Base-by-base conservation (phyloP, 2,113 vertebrate species). In the Psittacus erithacus region DNA sequence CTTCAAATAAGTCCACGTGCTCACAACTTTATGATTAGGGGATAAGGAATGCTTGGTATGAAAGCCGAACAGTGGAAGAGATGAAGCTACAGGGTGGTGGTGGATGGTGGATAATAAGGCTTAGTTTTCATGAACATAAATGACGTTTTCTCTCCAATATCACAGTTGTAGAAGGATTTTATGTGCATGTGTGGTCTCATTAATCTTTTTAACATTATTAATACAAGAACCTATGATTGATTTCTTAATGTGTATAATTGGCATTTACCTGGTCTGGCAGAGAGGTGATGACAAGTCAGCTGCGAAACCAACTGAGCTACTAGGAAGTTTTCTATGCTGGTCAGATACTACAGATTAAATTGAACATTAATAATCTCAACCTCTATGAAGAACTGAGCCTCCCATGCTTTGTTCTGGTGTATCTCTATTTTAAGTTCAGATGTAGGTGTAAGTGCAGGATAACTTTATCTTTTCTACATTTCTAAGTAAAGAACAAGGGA, bases 111-210 rank as follows among this genome's bases (percentile, higher is more conserved):
- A 71, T 55, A n/a, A 53, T 41, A 97, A 88, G 3, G 15, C 17
- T 93, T 86, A 47, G 49, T 75, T 90, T 95, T 90, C 69, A 77
- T 29, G 8, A 88, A 49, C 31, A 39, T 33, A 57, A 71, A 33
- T 49, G 2, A 10, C 18, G 12, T 7, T 47, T 85, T 70, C 29
- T 25, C 5, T 86, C 49, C 52, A 63, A 75, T 22, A 86, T 24
- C 49, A 77, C 10, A 73, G 20, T 0, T 47, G 29, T 35, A 81
- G 81, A 67, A 63, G 9, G 11, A 52, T 35, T 43, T 50, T 19
- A 25, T n/a, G 10, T 50, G 2, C 53, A 20, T 63, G 17, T 41
- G 17, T 53, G 27, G 9, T 49, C 63, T 74, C 22, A 6, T 44
- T 35, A 20, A 14, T 33, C 25, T 38, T 49, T 68, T 83, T 65